A percentile compares a stretch with the other conserved stretches of the same genome.
phyloP scores from a whole-genome alignment of 2,113 vertebrate species.

The Rhinolophus ferrumequinum region DNA sequence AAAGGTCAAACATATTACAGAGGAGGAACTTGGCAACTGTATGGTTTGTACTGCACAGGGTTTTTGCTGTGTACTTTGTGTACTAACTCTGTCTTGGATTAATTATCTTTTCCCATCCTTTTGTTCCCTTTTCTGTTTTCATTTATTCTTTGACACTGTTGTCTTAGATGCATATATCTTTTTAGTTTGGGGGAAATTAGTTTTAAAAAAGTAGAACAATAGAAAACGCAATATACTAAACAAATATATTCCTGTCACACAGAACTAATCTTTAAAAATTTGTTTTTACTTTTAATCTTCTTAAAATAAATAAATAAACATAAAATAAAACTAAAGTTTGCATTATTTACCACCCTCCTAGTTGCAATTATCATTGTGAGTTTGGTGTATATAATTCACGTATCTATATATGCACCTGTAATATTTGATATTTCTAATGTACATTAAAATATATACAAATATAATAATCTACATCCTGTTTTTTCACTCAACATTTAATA shows the following conservation, averaged over 20 bases:
- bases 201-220: background rate
- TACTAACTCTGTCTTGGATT: background rate
- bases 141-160: background rate
- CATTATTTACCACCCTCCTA: background rate
- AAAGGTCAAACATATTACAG: background rate
- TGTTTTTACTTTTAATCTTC: background rate
- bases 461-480: background rate
- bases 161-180: background rate
- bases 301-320: background rate
- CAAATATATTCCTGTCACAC: background rate
- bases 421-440: background rate
- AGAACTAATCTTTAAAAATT: background rate
- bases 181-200: background rate
- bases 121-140: background rate
- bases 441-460: background rate
- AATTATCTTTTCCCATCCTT: background rate
- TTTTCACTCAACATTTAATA: background rate
- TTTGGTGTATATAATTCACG: background rate
- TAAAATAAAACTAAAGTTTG: background rate
- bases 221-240: background rate
- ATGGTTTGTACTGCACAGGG: rapidly evolving
- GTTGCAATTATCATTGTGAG: background rate
- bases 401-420: background rate
- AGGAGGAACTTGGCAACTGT: background rate
- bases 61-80: background rate